phyloP scores from a whole-genome alignment of 2,113 vertebrate genomes.

The Xiphophorus hellerii region DNA sequence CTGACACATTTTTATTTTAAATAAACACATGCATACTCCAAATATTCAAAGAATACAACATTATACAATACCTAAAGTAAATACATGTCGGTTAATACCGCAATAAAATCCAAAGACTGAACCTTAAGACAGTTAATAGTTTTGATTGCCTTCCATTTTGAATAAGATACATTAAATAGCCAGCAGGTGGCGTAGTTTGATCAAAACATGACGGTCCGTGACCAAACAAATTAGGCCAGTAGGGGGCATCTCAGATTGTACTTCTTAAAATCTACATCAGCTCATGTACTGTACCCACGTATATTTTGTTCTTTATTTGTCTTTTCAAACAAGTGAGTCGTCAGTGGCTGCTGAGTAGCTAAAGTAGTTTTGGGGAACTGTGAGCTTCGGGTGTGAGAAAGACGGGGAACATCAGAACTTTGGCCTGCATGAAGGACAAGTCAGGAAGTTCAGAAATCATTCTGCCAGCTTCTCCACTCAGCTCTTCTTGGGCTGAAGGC shows the following conservation, averaged over 20 bases:
- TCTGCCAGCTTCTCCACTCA: constrained; percentile 86
- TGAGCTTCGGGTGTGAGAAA: constrained; percentile 73
- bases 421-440: constrained; percentile 91
- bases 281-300: not conserved
- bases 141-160: not conserved
- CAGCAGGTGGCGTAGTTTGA: constrained; percentile 38
- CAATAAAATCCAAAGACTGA: not conserved
- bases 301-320: not conserved
- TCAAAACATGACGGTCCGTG: not conserved
- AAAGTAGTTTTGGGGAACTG: constrained; percentile 1
- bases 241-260: not conserved
- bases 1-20: not conserved
- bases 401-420: constrained; percentile 91
- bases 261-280: not conserved
- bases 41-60: not conserved
- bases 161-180: not conserved
- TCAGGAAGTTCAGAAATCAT: constrained; percentile 86
- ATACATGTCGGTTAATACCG: not conserved
- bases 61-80: not conserved
- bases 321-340: not conserved
- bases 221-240: not conserved
- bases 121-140: not conserved
- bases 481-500: constrained; percentile 83
- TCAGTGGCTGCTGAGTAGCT: not conserved
- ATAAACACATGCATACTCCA: not conserved